Conservation (phyloP, 2,797 vertebrate genomes). For the Halcyon chelicuti region DNA sequence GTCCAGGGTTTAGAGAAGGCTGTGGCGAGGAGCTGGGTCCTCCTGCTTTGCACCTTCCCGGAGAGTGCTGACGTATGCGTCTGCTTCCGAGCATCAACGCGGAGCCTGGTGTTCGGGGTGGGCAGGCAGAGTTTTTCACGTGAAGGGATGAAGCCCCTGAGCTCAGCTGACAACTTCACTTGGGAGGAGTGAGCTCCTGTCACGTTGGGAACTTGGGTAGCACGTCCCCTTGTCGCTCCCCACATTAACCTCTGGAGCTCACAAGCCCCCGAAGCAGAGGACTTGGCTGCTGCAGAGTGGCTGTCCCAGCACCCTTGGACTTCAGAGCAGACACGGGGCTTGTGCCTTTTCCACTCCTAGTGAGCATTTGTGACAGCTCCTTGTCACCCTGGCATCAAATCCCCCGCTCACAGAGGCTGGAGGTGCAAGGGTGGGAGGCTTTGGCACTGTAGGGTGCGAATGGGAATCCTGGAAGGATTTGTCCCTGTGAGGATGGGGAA, state of each 20-base stretch:
- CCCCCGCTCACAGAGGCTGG: not conserved
- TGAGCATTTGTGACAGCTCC: not conserved
- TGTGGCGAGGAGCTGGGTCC: not conserved
- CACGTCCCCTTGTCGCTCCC: rapidly evolving
- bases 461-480: not conserved
- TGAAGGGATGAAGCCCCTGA: not conserved
- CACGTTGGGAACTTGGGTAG: not conserved
- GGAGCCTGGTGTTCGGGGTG: not conserved
- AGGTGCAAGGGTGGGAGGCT: not conserved
- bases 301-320: not conserved
- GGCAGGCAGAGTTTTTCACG: rapidly evolving
- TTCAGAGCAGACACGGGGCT: not conserved
- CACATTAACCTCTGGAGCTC: not conserved
- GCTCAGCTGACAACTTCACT: rapidly evolving
- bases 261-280: not conserved
- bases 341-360: not conserved
- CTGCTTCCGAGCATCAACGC: not conserved
- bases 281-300: not conserved
- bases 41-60: not conserved
- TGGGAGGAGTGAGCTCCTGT: rapidly evolving
- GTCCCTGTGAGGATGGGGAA: not conserved
- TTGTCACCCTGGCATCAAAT: not conserved
- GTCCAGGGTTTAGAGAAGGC: not conserved
- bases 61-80: rapidly evolving
- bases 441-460: not conserved